Evolutionary conservation across 2,797 vertebrate genomes (phyloP).

Genomic region (Peromyscus aztecus): DNA sequence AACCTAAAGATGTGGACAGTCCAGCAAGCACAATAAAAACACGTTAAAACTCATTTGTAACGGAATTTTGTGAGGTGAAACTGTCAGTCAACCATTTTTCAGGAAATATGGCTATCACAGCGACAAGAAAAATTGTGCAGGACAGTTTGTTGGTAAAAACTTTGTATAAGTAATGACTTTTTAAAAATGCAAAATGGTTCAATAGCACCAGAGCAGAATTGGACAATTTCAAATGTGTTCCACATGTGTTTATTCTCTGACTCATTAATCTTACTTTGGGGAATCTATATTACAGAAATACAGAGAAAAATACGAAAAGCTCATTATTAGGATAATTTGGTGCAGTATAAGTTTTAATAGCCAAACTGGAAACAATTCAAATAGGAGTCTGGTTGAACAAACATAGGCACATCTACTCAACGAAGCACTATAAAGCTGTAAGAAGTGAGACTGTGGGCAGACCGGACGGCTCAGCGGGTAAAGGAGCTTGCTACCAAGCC

Average conservation of each 20-base stretch:
- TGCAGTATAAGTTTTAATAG: not conserved
- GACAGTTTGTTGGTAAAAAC: not conserved
- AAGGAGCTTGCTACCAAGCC: not conserved
- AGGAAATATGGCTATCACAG: slow-evolving; percentile 2
- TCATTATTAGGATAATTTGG: not conserved
- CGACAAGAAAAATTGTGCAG: not conserved
- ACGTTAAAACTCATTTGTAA: not conserved
- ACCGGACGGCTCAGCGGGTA: not conserved
- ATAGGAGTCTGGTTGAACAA: slow-evolving; percentile 17
- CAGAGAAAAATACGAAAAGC: not conserved
- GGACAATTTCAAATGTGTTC: slow-evolving; percentile 31
- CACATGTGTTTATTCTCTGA: slow-evolving; percentile 24
- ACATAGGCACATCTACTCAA: not conserved
- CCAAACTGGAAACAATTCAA: slow-evolving; percentile 24
- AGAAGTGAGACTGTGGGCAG: not conserved
- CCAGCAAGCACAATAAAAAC: not conserved
- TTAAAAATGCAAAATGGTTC: not conserved
- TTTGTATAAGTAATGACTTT: not conserved
- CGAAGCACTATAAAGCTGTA: not conserved
- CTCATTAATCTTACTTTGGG: slow-evolving; percentile 1
- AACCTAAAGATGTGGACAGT: not conserved
- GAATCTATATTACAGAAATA: not conserved
- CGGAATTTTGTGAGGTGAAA: slow-evolving; percentile 33
- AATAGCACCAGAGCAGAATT: not conserved
- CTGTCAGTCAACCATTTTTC: not conserved